A percentile compares a stretch with the other conserved stretches of the same genome.
Conservation (phyloP, 1,140 invertebrate species). For the Cephus cinctus region DNA sequence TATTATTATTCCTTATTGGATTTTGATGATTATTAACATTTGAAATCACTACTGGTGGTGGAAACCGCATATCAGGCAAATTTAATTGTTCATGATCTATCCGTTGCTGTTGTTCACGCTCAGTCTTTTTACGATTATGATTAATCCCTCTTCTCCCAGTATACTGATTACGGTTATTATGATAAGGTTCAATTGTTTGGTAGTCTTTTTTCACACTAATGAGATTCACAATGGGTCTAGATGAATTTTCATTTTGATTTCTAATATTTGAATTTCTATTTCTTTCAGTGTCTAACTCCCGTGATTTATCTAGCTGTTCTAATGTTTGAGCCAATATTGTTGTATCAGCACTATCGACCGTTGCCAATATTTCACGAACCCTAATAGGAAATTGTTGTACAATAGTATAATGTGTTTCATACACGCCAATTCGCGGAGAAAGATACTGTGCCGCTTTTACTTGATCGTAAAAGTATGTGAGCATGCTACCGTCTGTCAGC, state of each 20-base stretch:
- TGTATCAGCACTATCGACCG: conserved; percentile 13
- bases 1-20: background rate
- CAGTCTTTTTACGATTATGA: background rate
- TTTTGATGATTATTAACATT: background rate
- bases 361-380: conserved; percentile 10
- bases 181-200: background rate
- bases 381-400: conserved; percentile 18
- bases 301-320: conserved; percentile 13
- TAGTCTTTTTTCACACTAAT: too few relatives aligned
- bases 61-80: background rate
- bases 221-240: background rate
- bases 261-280: background rate
- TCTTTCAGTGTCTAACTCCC: background rate
- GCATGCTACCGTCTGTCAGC: conserved; percentile 3
- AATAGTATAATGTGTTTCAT: conserved; percentile 22
- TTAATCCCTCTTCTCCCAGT: background rate
- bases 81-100: too few relatives aligned
- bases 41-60: background rate
- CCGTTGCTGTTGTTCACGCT: background rate
- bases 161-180: background rate
- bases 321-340: conserved; percentile 15
- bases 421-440: conserved; percentile 13
- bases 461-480: conserved; percentile 22
- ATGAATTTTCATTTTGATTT: background rate
- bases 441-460: conserved; percentile 17